These are phyloP conservation scores for Caiman crocodilus DNA, from an alignment of 2,797 vertebrate genomes.

Conservation along the genomic window DNA sequence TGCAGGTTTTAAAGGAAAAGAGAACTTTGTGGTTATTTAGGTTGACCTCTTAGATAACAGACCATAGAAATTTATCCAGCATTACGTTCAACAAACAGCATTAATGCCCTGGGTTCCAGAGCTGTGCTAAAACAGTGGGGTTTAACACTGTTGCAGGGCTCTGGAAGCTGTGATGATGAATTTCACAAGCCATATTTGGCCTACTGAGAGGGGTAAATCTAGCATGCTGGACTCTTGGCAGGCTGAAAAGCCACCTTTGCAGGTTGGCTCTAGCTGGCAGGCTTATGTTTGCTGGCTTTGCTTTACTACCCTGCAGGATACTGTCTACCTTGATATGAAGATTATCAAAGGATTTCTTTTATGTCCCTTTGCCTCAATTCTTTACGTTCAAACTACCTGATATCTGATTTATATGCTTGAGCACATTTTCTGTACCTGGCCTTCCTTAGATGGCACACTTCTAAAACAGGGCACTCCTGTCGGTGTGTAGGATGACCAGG, in stretches of 20 bases:
- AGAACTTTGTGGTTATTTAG: not conserved
- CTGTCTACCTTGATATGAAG: not conserved
- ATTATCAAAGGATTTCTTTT: not conserved
- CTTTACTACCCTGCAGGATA: not conserved
- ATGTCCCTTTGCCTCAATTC: not conserved
- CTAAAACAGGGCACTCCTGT: conserved; percentile 24
- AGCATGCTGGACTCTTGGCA: no score
- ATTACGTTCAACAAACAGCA: not conserved
- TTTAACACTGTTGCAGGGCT: no score
- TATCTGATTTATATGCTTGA: not conserved
- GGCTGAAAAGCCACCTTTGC: not conserved
- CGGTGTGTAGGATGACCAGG: not conserved
- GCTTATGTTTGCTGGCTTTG: conserved; percentile 24
- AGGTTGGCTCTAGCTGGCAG: conserved; percentile 43
- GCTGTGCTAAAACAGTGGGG: no score
- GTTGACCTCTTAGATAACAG: not conserved
- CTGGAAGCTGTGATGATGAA: no score
- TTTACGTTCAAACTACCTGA: not conserved
- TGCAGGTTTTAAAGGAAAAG: not conserved
- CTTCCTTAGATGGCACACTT: not conserved
- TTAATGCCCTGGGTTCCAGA: no score
- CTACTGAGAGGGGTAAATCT: no score
- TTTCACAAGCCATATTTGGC: no score
- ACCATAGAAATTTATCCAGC: not conserved
- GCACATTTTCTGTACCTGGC: not conserved